phyloP scores from a whole-genome alignment of 1,140 invertebrate genomes.

The Bombus haemorrhoidalis region DNA sequence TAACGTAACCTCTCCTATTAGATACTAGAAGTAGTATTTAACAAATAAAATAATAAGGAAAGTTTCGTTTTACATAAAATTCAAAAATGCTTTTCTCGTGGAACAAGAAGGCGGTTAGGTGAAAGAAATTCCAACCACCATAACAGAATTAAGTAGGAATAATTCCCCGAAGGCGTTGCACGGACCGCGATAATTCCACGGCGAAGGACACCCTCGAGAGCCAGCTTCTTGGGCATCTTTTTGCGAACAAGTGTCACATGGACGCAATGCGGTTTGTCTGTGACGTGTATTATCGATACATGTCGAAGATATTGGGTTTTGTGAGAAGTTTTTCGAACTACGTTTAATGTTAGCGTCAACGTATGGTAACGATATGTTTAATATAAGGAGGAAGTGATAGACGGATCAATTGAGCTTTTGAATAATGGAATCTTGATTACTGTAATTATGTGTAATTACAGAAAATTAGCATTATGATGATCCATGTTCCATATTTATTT shows the following conservation, averaged over 20 bases:
- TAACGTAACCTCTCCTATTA: too few species aligned
- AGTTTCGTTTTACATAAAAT: not conserved
- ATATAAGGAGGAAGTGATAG: not conserved
- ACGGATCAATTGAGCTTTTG: not conserved
- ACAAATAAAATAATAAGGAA: too few species aligned
- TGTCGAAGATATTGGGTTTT: not conserved
- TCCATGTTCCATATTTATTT: not conserved
- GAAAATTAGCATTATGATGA: not conserved
- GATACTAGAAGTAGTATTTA: too few species aligned
- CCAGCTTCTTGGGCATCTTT: not conserved
- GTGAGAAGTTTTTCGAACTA: not conserved
- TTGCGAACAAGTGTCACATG: not conserved
- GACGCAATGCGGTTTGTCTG: not conserved
- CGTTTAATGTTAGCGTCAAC: not conserved
- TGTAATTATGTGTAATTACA: not conserved
- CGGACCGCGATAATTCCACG: not conserved
- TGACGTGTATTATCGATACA: not conserved
- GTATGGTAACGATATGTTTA: not conserved
- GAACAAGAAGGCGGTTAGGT: not conserved
- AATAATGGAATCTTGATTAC: not conserved
- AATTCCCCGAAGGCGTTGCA: not conserved
- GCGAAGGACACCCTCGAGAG: conserved; percentile 21
- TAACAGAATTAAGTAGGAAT: not conserved
- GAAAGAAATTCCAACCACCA: not conserved
- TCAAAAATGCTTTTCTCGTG: not conserved